Base-by-base conservation (phyloP, 2,797 vertebrate species). In the Coregonus ussuriensis region DNA sequence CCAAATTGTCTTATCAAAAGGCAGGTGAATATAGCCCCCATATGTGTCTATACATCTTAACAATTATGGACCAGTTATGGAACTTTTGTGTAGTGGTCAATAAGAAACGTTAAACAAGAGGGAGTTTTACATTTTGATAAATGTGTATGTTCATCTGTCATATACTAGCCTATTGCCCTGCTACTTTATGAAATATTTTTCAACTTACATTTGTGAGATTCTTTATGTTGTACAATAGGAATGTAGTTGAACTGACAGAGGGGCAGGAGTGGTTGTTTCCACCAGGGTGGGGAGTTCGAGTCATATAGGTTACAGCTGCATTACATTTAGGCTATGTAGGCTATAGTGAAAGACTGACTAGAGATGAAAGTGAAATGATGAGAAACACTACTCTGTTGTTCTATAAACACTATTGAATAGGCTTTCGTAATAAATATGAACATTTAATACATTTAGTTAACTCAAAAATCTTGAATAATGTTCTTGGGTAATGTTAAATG, bases 321-420 rank as follows among this genome's bases (percentile, higher is more conserved):
- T 82, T 86, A 85, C 86, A 80, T 79, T 77, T 78, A 85, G 9
- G 11, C 41, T 47, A 47, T 9, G 41, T 47, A 11, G 41, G 11
- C 41, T 47, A 47, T 11, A 47, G 81, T 81, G 83, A 87, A 74
- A 76, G 82, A 74, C 85, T 91, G 31, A 69, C 7, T 92, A 92
- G 91, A 91, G 91, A 92, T 93, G 91, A 91, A 52, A 85, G 90
- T 92, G 90, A 92, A 90, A 91, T 87, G 80, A 79, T 85, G 85
- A 88, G 83, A 91, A 91, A 93, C 90, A 90, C 87, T 75, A 85
- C 89, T 88, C 86, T 90, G 86, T 89, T 84, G 65, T 89, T 89
- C 89, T 90, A 92, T 89, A 90, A 92, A 91, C 90, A 89, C 89
- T 87, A 89, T 77, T 88, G 86, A 90, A 88, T 87, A 81, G 80